Evolutionary conservation across 2,797 vertebrate species (phyloP).

Genomic region (Alectoris magna): DNA sequence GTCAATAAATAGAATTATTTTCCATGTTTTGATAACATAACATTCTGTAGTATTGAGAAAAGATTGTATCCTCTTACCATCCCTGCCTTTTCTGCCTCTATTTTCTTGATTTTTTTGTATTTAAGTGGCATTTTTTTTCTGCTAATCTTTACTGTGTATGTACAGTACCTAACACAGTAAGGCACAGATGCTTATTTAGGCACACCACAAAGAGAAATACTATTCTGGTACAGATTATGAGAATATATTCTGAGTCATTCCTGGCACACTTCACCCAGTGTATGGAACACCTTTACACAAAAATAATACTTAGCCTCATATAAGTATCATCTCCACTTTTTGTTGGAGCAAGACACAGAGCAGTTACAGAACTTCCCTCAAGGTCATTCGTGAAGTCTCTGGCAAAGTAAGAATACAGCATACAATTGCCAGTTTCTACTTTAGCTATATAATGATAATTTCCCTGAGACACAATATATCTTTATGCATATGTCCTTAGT

Average conservation of each 20-base stretch:
- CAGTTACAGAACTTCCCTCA: slow-evolving; percentile 35
- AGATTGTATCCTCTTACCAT: neutral
- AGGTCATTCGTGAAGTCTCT: slow-evolving; percentile 44
- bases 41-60: neutral
- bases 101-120: neutral
- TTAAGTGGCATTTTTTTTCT: neutral
- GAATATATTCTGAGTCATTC: neutral
- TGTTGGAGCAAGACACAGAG: neutral
- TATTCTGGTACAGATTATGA: neutral
- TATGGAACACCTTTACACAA: neutral
- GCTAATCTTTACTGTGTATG: neutral
- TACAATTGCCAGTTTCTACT: slow-evolving; percentile 34
- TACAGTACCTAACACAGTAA: neutral
- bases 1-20: neutral
- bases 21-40: neutral
- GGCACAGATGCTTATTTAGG: neutral
- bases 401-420: slow-evolving; percentile 36
- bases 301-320: neutral
- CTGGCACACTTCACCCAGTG: neutral
- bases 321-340: neutral
- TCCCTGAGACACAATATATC: slow-evolving; percentile 30
- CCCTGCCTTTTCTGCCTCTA: neutral
- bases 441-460: slow-evolving; percentile 48
- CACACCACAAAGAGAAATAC: neutral
- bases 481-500: slow-evolving; percentile 61